Conservation (phyloP, 2,797 vertebrate species). For the Myiotriccus ornatus region DNA sequence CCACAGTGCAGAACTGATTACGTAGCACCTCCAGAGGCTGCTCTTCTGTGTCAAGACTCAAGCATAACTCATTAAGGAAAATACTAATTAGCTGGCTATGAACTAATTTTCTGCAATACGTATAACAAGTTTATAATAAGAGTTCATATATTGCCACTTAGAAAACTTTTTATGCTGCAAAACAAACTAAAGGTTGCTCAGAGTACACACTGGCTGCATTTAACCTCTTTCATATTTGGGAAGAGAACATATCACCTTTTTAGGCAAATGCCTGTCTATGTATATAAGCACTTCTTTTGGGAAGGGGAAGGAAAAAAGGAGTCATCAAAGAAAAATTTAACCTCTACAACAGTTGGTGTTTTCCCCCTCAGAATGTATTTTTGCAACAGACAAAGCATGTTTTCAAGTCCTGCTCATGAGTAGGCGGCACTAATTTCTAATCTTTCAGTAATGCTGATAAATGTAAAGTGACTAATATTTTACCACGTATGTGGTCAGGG, state of each 20-base stretch:
- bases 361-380: conserved; percentile 32
- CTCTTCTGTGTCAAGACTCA: background rate
- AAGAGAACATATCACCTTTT: background rate
- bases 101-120: conserved; percentile 21
- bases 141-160: background rate
- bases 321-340: background rate
- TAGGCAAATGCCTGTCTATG: background rate
- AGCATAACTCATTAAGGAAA: conserved; percentile 5
- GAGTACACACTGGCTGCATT: background rate
- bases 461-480: conserved; percentile 25
- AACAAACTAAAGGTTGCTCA: background rate
- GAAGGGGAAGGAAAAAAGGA: background rate
- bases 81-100: conserved; percentile 15
- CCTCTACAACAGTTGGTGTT: background rate
- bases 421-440: conserved; percentile 10
- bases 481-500: accelerated
- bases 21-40: background rate
- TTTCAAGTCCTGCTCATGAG: background rate
- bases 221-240: background rate
- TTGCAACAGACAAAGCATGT: conserved; percentile 22
- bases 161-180: background rate
- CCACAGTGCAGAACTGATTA: background rate
- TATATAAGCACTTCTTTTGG: background rate
- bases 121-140: background rate
- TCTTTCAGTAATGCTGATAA: background rate